Base-by-base conservation (phyloP, 2,113 vertebrate genomes). In the Sander lucioperca region DNA sequence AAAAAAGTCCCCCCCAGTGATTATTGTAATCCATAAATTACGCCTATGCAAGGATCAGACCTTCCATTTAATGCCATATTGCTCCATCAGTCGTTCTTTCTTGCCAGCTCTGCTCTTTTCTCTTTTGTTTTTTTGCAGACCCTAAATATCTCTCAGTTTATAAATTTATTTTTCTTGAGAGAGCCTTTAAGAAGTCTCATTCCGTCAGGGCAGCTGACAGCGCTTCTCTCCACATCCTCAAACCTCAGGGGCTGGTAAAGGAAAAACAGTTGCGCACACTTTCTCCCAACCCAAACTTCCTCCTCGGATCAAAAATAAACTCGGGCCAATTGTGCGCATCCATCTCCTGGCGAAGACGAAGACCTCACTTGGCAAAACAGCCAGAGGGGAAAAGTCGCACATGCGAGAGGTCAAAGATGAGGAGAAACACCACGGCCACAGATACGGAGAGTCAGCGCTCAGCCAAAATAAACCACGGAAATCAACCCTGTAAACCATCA, bases 401-500 rank as follows among this genome's bases (percentile, higher is more conserved):
- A 86, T 66, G 70, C 27, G 14, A 77, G 71, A 93, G 87, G 90
- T 94, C 92, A 89, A 58, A 77, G 85, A 86, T 64, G 77, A 85
- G 58, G 72, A 80, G 79, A 88, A 89, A 85, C 80, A 66, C 67
- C 12, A 5, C 15, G 48, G 83, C 80, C 74, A 21, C 19, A 74
- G 86, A 89, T 45, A 67, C 79, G 23, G 56, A 48, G 84, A 86
- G 78, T 88, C 87, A 85, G 80, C 2, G 61, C 76, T 69, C 47
- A 81, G 89, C 80, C 74, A 89, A 92, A 92, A 90, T 67, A 93
- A 91, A 89, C 88, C 21, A 18, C 72, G 36, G 65, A 87, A 93
- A 83, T 79, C 82, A 84, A 78, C 77, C 82, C 75, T 65, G 84
- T 73, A 84, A 91, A 90, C 75, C 85, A 82, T 77, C 82, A n/a